Conservation (phyloP, 2,113 vertebrate genomes). For the Neodontobutis hainanensis region DNA sequence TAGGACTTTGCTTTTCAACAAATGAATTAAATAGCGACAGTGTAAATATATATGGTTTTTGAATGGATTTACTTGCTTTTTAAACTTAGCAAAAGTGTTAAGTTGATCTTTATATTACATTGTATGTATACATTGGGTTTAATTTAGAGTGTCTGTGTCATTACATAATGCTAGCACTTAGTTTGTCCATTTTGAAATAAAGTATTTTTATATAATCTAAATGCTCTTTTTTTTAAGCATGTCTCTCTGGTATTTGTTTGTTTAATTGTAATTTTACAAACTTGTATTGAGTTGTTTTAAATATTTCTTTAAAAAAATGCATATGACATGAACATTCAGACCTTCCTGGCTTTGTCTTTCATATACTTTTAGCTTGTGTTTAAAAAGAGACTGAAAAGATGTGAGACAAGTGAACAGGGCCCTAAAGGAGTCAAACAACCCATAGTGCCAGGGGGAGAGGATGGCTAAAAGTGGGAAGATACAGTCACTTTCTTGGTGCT, state of each 20-base stretch:
- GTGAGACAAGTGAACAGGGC: constrained; percentile 28
- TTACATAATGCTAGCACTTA: constrained; percentile 26
- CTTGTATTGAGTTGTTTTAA: not conserved
- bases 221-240: constrained; percentile 21
- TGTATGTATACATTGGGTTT: constrained; percentile 53
- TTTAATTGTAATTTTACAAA: not conserved
- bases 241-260: constrained; percentile 19
- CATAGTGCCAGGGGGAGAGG: constrained; percentile 26
- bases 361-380: not conserved
- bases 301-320: not conserved
- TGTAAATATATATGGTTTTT: constrained; percentile 4
- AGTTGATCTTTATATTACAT: constrained; percentile 44
- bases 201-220: constrained; percentile 42
- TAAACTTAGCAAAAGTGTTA: constrained; percentile 6
- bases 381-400: not conserved
- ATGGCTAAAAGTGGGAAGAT: constrained; percentile 35
- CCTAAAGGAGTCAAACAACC: constrained; percentile 49
- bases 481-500: constrained; percentile 42
- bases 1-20: constrained; percentile 15
- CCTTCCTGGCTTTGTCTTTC: no score
- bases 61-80: constrained; percentile 11
- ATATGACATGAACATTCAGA: no score
- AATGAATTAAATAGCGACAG: not conserved
- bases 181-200: constrained; percentile 73
- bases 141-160: constrained; percentile 46